A percentile compares a stretch with the other conserved stretches of the same genome.
phyloP scores from a whole-genome alignment of 2,888 invertebrate genomes.

The Scrobipalpa atriplicella region DNA sequence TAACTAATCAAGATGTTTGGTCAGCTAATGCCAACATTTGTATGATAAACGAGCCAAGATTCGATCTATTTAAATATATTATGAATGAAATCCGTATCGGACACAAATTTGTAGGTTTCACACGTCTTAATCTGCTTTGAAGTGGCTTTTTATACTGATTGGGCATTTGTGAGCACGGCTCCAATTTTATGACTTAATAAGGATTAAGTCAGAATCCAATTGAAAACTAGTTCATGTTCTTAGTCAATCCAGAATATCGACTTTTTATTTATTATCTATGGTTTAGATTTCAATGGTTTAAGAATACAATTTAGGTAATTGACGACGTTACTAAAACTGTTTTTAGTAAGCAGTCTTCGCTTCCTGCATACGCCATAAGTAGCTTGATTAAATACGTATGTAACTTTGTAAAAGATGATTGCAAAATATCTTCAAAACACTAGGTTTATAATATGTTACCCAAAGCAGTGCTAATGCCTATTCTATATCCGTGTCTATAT shows the following conservation, averaged over 20 bases:
- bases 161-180: constrained; percentile 1
- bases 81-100: constrained; percentile 35
- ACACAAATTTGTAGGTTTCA: constrained; percentile 34
- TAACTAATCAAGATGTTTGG: constrained; percentile 52
- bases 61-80: constrained; percentile 37
- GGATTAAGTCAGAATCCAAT: constrained; percentile 24
- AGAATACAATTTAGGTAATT: too few relatives aligned
- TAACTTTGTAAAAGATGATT: too few relatives aligned
- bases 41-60: constrained; percentile 48
- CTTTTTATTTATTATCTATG: background rate
- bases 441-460: too few relatives aligned
- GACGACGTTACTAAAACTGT: too few relatives aligned
- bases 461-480: too few relatives aligned
- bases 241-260: background rate
- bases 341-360: too few relatives aligned
- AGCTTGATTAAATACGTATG: too few relatives aligned
- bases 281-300: too few relatives aligned
- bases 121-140: constrained; percentile 25
- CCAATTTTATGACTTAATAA: constrained; percentile 30
- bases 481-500: background rate
- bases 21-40: constrained; percentile 50
- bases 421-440: too few relatives aligned
- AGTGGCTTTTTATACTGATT: background rate
- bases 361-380: too few relatives aligned
- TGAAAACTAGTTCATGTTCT: background rate